Conservation (phyloP, 37 sponge, comb jelly and placozoan species). For the Mnemiopsis leidyi region DNA sequence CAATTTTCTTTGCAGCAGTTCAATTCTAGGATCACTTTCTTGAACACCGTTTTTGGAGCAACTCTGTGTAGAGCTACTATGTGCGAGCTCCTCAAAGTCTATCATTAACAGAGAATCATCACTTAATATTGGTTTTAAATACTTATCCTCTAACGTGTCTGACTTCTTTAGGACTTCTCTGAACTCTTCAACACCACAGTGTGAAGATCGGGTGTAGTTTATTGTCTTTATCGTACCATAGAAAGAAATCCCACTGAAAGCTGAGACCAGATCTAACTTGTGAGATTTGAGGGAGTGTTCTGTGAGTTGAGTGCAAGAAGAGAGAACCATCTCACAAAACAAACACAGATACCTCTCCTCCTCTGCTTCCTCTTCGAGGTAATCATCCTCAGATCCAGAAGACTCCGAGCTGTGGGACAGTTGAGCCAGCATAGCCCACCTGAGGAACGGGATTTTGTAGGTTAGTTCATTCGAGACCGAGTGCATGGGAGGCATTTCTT, state of each 20-base stretch:
- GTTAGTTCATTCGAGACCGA: too few species aligned
- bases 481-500: too few species aligned
- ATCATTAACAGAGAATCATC: constrained; percentile 62
- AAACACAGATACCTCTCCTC: constrained; percentile 9
- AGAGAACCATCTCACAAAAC: not conserved
- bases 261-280: not conserved
- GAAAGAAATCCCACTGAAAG: not conserved
- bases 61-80: too few species aligned
- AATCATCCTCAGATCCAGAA: not conserved
- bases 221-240: constrained; percentile 1
- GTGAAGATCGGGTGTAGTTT: not conserved
- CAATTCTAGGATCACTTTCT: too few species aligned
- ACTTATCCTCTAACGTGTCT: not conserved
- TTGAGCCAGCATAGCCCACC: not conserved
- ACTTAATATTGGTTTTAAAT: not conserved
- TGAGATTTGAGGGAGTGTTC: not conserved
- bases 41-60: not conserved
- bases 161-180: not conserved
- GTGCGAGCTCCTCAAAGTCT: constrained; percentile 37
- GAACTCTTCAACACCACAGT: not conserved
- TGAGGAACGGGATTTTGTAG: too few species aligned
- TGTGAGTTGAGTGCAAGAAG: not conserved
- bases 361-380: constrained; percentile 17
- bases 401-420: not conserved
- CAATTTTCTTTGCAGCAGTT: not conserved